Evolutionary conservation across 92 coral and sea anemone genomes (phyloP).

Genomic region (Parazoanthus atlanticus): DNA sequence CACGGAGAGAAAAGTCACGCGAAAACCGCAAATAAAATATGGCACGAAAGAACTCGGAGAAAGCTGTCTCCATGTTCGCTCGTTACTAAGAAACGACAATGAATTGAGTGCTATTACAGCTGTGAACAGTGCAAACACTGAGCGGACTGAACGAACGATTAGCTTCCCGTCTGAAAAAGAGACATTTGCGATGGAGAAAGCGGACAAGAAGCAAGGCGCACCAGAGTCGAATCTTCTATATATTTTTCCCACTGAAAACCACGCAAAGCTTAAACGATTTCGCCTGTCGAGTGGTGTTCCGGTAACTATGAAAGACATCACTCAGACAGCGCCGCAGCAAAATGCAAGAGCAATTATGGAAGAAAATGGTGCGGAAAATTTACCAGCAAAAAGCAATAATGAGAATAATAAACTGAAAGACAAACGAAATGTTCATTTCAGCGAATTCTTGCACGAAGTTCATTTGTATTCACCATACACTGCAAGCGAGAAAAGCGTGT

Average conservation of each 20-base stretch:
- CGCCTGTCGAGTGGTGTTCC: not conserved
- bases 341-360: not conserved
- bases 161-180: not conserved
- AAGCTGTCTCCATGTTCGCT: slow-evolving; percentile 11
- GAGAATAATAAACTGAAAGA: slow-evolving; percentile 46
- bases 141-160: not conserved
- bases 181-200: not conserved
- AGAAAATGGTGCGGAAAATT: not conserved
- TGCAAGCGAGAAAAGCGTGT: slow-evolving; percentile 15
- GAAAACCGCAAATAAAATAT: slow-evolving; percentile 12
- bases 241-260: slow-evolving; percentile 2
- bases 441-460: slow-evolving; percentile 79
- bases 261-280: not conserved
- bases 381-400: not conserved
- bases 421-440: slow-evolving; percentile 77
- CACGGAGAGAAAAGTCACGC: slow-evolving; percentile 8
- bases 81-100: slow-evolving; percentile 23
- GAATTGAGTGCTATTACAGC: not conserved
- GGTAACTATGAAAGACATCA: not conserved
- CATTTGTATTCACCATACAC: slow-evolving; percentile 71
- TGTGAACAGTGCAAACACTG: not conserved
- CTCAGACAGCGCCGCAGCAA: not conserved
- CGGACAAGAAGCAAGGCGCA: not conserved
- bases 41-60: not conserved
- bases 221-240: not conserved